Percentiles rank a stretch among this genome's conserved stretches.
phyloP scores from a whole-genome alignment of 2,797 vertebrate species.

The Argya squamiceps region DNA sequence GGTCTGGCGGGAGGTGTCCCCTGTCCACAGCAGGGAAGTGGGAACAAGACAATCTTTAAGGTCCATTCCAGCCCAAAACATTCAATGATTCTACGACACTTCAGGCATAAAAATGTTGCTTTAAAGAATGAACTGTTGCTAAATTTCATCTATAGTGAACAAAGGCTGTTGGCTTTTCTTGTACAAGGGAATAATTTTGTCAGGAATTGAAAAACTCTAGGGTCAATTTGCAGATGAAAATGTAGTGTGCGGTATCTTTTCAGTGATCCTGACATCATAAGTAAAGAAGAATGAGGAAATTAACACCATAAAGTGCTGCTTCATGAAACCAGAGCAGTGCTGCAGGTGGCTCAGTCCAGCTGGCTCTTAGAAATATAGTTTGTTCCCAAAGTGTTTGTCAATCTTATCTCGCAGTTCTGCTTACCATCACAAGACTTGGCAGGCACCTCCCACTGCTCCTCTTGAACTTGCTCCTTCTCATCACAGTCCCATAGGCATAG shows the following conservation, averaged over 20 bases:
- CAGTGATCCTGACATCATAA: not conserved
- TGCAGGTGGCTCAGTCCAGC: not conserved
- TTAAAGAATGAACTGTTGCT: not conserved
- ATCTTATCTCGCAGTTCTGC: not conserved
- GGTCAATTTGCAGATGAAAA: not conserved
- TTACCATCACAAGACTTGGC: not conserved
- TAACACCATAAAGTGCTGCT: not conserved
- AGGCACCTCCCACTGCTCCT: fast-evolving
- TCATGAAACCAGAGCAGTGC: not conserved
- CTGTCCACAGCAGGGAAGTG: not conserved
- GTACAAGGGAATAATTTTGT: not conserved
- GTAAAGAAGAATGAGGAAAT: not conserved
- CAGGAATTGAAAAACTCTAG: not conserved
- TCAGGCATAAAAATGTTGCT: not conserved
- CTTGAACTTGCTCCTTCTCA: not conserved
- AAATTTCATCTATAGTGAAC: not conserved
- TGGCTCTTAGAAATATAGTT: not conserved
- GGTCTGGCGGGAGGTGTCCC: not conserved
- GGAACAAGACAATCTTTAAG: not conserved
- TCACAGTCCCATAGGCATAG: not conserved
- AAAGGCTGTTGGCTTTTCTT: not conserved
- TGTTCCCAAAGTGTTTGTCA: not conserved
- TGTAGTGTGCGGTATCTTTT: not conserved
- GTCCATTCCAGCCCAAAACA: not conserved
- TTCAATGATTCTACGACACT: not conserved